Conservation (phyloP, 37 sponge, comb jelly and placozoan species). For the Hexactinellida sp. region DNA sequence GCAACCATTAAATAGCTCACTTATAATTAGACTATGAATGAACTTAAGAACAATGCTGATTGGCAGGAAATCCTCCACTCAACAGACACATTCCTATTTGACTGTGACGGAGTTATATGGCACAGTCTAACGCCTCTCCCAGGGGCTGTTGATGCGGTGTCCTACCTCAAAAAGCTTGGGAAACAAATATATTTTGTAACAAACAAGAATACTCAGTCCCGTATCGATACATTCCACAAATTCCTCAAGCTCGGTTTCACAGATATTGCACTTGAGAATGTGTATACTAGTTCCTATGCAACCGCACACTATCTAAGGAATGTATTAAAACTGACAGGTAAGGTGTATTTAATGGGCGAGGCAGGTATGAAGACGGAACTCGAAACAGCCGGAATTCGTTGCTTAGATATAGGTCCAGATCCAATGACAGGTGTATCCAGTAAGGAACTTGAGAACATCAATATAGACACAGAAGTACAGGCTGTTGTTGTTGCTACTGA, state of each 20-base stretch:
- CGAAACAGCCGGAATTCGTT: neutral
- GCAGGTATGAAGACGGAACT: neutral
- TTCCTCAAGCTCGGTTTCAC: slow-evolving; percentile 10
- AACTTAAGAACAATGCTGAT: neutral
- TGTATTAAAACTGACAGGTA: slow-evolving; percentile 5
- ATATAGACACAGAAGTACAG: slow-evolving; percentile 9
- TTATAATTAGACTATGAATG: neutral
- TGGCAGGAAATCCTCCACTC: slow-evolving; percentile 6
- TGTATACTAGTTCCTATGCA: slow-evolving; percentile 21
- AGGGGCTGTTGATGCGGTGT: slow-evolving; percentile 17
- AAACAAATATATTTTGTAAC: slow-evolving; percentile 23
- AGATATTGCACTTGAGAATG: neutral
- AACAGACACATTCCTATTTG: slow-evolving; percentile 24
- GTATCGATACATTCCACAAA: neutral
- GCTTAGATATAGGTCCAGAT: slow-evolving; percentile 20
- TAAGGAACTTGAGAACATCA: slow-evolving; percentile 11
- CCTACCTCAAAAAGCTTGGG: neutral
- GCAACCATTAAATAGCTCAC: too few species aligned
- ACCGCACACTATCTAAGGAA: slow-evolving; percentile 10
- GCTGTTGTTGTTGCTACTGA: slow-evolving; percentile 25
- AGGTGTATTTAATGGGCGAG: slow-evolving; percentile 24
- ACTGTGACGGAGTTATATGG: slow-evolving; percentile 33
- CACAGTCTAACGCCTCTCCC: neutral
- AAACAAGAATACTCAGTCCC: slow-evolving; percentile 24
- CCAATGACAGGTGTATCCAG: neutral